Evolutionary conservation across 1,140 invertebrate genomes (phyloP).

Genomic region (Orius insidiosus): DNA sequence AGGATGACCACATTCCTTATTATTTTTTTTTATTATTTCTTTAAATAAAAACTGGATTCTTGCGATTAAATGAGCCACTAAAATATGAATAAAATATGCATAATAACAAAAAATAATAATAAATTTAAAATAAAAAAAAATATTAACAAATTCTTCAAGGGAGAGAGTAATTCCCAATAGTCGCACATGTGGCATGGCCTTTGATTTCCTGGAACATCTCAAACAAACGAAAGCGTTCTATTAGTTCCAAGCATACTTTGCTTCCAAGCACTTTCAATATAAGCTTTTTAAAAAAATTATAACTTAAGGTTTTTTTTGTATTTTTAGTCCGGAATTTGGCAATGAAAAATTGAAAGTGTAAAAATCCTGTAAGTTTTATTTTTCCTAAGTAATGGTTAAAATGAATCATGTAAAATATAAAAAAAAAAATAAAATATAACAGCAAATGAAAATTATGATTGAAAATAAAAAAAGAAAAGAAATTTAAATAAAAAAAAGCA

Average conservation of each 20-base stretch:
- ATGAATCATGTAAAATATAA: not conserved
- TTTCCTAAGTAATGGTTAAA: not conserved
- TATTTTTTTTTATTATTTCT: not conserved
- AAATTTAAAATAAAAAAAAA: constrained; percentile 1
- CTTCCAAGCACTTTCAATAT: constrained; percentile 1
- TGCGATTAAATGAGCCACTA: not conserved
- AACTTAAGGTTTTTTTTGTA: not conserved
- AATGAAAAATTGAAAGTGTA: constrained; percentile 5
- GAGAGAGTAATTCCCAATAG: constrained; percentile 9
- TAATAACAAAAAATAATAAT: constrained; percentile 4
- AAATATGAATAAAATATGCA: not conserved
- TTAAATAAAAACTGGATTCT: not conserved
- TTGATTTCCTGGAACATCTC: constrained; percentile 20
- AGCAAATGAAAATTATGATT: not conserved
- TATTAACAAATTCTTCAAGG: constrained; percentile 9
- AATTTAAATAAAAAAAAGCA: not conserved
- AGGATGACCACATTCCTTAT: too few relatives aligned
- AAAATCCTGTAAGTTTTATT: not conserved
- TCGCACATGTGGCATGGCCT: constrained; percentile 6
- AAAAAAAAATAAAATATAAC: not conserved
- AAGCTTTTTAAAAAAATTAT: constrained; percentile 4
- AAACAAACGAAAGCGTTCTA: constrained; percentile 20
- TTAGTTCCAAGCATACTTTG: constrained; percentile 15
- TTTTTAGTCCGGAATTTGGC: constrained; percentile 1
- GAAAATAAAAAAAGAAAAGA: not conserved